Evolutionary conservation across 2,888 invertebrate genomes (phyloP).

Genomic region (Isoperla grammatica): DNA sequence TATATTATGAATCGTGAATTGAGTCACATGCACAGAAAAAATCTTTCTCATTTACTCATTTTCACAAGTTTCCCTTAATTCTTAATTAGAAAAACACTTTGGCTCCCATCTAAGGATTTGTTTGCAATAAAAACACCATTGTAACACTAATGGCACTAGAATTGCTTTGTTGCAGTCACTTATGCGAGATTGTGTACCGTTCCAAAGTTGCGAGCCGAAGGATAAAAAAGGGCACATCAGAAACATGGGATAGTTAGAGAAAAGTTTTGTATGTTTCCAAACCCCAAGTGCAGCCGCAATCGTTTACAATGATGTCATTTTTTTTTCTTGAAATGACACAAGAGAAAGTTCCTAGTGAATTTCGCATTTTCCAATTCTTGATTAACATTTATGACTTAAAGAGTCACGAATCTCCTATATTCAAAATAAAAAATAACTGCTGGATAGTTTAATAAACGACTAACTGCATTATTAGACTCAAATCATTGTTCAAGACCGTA

Average conservation of each 20-base stretch:
- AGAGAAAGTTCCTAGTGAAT: conserved; percentile 1
- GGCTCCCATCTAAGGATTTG: conserved; percentile 49
- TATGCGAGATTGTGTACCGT: conserved; percentile 2
- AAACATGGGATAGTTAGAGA: conserved; percentile 16
- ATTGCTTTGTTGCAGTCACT: conserved; percentile 38
- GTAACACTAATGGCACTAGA: conserved; percentile 51
- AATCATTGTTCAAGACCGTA: not conserved
- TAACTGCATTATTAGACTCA: not conserved
- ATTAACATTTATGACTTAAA: not conserved
- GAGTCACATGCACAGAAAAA: conserved; percentile 45
- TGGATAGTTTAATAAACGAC: not conserved
- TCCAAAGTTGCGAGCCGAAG: conserved; percentile 14
- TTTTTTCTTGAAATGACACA: conserved; percentile 9
- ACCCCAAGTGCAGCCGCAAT: conserved; percentile 5
- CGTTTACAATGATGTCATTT: conserved; percentile 4
- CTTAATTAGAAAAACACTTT: conserved; percentile 42
- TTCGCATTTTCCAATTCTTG: not conserved
- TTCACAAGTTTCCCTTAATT: conserved; percentile 19
- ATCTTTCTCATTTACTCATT: conserved; percentile 34
- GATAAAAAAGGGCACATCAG: conserved; percentile 8
- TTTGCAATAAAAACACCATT: conserved; percentile 44
- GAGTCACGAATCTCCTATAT: not conserved
- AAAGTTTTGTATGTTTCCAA: conserved; percentile 14
- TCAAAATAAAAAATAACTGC: not conserved
- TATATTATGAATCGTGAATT: conserved; percentile 46